phyloP scores from a whole-genome alignment of 1,140 invertebrate genomes.

The Harpegnathos saltator region DNA sequence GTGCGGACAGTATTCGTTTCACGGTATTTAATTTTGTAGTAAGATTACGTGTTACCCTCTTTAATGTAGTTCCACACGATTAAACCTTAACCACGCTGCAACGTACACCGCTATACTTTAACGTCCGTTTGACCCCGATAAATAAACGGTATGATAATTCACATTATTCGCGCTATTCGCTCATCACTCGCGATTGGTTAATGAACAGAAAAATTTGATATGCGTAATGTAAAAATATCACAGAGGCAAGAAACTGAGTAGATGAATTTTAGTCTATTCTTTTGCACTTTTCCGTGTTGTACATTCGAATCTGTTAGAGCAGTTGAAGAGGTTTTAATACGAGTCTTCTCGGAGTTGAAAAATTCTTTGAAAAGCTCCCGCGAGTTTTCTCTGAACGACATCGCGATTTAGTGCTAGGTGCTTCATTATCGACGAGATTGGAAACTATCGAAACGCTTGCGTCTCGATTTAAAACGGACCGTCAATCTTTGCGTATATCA shows the following conservation, averaged over 20 bases:
- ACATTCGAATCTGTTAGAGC: not conserved
- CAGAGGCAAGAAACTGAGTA: not conserved
- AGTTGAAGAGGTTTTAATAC: not conserved
- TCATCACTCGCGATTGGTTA: not conserved
- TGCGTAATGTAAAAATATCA: constrained; percentile 1
- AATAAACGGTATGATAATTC: constrained; percentile 20
- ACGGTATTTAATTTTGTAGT: constrained; percentile 20
- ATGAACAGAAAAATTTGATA: not conserved
- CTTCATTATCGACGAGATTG: not conserved
- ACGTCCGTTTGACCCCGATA: not conserved
- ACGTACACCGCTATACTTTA: not conserved
- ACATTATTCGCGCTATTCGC: not conserved
- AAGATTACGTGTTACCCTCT: not conserved
- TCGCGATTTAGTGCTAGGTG: not conserved
- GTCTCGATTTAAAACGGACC: not conserved
- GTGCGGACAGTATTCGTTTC: not conserved
- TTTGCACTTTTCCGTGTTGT: not conserved
- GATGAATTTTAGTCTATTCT: constrained; percentile 2
- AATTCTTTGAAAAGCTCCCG: not conserved
- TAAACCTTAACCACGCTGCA: not conserved
- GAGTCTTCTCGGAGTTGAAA: not conserved
- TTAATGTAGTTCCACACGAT: constrained; percentile 10
- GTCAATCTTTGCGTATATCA: not conserved
- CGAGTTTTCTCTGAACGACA: not conserved
- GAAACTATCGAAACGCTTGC: not conserved